Conservation (phyloP, 2,888 invertebrate species). For the Crematogaster levior region DNA sequence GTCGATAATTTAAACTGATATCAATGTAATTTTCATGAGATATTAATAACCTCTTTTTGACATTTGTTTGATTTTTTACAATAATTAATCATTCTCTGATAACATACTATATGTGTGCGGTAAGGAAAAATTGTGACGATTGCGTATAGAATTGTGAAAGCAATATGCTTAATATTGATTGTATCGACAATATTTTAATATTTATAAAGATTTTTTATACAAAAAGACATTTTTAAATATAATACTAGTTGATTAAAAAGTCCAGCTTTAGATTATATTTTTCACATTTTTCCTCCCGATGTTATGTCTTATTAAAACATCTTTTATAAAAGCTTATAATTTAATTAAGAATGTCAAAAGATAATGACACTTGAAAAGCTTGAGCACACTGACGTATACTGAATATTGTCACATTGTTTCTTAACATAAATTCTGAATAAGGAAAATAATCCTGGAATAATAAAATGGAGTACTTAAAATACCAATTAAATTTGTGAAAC, state of each 20-base stretch:
- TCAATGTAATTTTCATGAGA: too few species aligned
- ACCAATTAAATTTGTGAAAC: neutral
- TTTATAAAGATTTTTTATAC: neutral
- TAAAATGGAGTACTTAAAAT: neutral
- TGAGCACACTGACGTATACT: too few species aligned
- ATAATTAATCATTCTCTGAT: too few species aligned
- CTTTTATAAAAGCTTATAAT: neutral
- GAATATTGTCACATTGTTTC: neutral
- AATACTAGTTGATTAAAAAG: neutral
- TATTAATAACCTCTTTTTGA: too few species aligned
- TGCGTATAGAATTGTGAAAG: neutral
- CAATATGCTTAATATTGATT: constrained; percentile 1
- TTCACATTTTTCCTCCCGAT: neutral
- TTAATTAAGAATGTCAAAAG: constrained; percentile 16
- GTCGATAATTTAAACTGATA: too few species aligned
- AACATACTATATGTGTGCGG: too few species aligned
- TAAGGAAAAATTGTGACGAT: constrained; percentile 20
- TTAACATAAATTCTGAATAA: neutral
- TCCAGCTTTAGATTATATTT: neutral
- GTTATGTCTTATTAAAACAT: neutral
- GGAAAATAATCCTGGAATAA: constrained; percentile 6
- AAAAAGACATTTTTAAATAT: neutral
- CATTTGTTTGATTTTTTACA: too few species aligned
- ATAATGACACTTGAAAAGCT: neutral
- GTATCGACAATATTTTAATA: neutral